Evolutionary conservation across 1,140 invertebrate species (phyloP).

Genomic region (Drosophila rhopaloa): DNA sequence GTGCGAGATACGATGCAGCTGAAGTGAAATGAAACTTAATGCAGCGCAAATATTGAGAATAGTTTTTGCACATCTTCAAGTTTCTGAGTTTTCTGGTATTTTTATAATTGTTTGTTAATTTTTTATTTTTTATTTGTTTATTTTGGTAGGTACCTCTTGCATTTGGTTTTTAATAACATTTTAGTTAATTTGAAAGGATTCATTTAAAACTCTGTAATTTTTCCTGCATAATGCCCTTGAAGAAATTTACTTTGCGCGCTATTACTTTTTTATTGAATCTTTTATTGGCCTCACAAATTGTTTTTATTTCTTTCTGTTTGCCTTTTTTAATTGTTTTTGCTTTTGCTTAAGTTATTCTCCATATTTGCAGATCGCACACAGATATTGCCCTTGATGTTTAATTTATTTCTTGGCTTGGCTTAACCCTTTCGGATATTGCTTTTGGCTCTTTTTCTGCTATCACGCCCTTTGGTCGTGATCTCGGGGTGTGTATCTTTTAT

Average conservation of each 20-base stretch:
- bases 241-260: not conserved
- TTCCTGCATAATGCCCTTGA: too few relatives aligned
- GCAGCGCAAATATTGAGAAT: constrained; percentile 57
- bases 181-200: too few relatives aligned
- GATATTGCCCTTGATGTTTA: constrained; percentile 38
- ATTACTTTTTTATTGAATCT: not conserved
- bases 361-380: constrained; percentile 30
- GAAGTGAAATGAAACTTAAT: constrained; percentile 53
- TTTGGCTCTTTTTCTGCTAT: constrained; percentile 27
- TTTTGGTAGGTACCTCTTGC: not conserved
- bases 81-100: not conserved
- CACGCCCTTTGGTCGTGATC: constrained; percentile 60
- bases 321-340: constrained; percentile 17
- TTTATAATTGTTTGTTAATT: constrained; percentile 10
- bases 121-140: not conserved
- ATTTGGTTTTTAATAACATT: too few relatives aligned
- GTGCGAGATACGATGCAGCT: constrained; percentile 1
- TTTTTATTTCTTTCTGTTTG: not conserved
- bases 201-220: too few relatives aligned
- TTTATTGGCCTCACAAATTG: not conserved
- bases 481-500: constrained; percentile 24
- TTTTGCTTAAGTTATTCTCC: constrained; percentile 1
- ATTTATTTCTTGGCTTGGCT: constrained; percentile 23
- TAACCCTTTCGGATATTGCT: constrained; percentile 24
- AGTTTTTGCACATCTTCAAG: constrained; percentile 21